Percentiles rank a stretch among this genome's conserved stretches.
Evolutionary conservation across 2,113 vertebrate species (phyloP).

Genomic region (Pongo abelii): DNA sequence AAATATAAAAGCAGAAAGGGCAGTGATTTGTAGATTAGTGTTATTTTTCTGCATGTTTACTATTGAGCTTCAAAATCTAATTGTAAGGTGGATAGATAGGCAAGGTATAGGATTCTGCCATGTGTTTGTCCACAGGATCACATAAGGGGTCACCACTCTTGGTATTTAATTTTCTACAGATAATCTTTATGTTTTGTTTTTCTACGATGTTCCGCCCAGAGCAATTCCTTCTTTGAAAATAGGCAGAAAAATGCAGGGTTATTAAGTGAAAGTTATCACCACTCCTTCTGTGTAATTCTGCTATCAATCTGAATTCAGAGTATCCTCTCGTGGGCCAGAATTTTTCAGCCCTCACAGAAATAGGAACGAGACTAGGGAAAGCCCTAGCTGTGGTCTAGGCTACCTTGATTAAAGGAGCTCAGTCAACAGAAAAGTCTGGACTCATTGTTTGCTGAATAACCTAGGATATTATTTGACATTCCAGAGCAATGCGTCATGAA

Average conservation of each 20-base stretch:
- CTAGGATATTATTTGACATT: fast-evolving
- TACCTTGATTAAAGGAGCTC: not conserved
- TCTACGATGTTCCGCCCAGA: fast-evolving
- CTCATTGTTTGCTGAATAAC: too few species aligned
- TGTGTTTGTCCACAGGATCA: fast-evolving
- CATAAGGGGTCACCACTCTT: not conserved
- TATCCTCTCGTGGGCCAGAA: fast-evolving
- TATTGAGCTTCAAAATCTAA: fast-evolving
- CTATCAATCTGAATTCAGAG: fast-evolving
- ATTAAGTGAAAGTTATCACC: fast-evolving
- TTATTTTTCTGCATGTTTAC: not conserved
- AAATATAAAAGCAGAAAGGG: not conserved
- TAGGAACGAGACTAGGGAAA: fast-evolving
- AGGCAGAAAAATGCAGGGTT: fast-evolving
- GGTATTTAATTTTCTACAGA: not conserved
- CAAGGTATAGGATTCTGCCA: fast-evolving
- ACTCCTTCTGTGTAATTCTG: fast-evolving
- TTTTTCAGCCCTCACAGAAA: too few species aligned
- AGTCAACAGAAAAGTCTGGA: fast-evolving
- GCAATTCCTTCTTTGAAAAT: not conserved
- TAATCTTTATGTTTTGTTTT: not conserved
- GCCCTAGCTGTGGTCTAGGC: fast-evolving
- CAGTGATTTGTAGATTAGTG: fast-evolving
- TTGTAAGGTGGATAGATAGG: fast-evolving
- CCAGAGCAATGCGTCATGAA: fast-evolving